These are phyloP conservation scores for Hippoglossus hippoglossus DNA, from an alignment of 2,797 vertebrate genomes.

Conservation along the genomic window DNA sequence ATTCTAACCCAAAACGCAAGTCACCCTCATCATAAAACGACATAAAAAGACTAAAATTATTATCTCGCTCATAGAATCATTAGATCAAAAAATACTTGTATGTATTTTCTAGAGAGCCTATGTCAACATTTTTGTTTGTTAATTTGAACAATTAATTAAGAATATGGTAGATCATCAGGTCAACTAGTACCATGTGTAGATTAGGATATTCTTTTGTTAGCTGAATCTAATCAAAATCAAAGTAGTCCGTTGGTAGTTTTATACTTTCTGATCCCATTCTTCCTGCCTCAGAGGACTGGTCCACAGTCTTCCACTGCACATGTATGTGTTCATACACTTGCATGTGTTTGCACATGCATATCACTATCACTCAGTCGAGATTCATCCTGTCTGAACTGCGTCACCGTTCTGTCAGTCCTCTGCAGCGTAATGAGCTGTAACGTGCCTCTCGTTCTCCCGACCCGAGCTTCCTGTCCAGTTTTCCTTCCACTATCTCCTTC, in stretches of 20 bases:
- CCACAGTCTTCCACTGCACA: slow-evolving; percentile 6
- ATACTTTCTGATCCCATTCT: not conserved
- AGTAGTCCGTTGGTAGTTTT: not conserved
- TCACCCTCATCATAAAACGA: too few relatives aligned
- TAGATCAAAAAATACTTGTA: too few relatives aligned
- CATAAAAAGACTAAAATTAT: too few relatives aligned
- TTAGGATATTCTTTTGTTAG: not conserved
- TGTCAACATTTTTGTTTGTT: too few relatives aligned
- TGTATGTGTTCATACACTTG: slow-evolving; percentile 19
- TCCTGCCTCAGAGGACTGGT: not conserved
- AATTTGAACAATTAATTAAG: too few relatives aligned
- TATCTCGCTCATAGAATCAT: too few relatives aligned
- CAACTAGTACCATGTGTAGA: not conserved
- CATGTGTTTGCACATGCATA: slow-evolving; percentile 29
- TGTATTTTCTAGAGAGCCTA: not conserved
- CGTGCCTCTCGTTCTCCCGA: slow-evolving; percentile 17
- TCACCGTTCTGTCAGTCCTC: slow-evolving; percentile 41
- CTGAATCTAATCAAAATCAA: not conserved
- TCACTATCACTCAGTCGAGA: slow-evolving; percentile 15
- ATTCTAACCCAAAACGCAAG: too few relatives aligned
- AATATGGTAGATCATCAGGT: not conserved
- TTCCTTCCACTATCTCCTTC: not conserved
- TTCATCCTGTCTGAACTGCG: slow-evolving; percentile 36
- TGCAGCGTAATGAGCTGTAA: slow-evolving; percentile 56
- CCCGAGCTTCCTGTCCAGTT: slow-evolving; percentile 3